Base-by-base conservation (phyloP, 2,113 vertebrate genomes). In the Tupaia tana region DNA sequence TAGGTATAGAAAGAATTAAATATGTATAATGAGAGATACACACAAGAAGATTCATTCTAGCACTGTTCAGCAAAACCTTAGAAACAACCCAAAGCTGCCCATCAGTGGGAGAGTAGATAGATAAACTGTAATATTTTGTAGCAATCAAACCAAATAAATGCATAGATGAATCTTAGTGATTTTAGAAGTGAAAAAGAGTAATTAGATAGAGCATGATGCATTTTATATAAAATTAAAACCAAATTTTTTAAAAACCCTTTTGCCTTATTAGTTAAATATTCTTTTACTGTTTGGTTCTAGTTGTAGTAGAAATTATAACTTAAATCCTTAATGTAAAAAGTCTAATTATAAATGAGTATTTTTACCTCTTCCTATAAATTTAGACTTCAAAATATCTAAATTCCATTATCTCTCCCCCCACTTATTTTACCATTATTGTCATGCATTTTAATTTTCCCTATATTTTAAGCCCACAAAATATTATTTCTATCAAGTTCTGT, bases 391-490 rank as follows among this genome's bases (percentile, higher is more conserved):
- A 73, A 64, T 6, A n/a, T 4, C 58, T 95, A 56, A 82, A 89
- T 84, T 70, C 11, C n/a, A 13, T 43, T 78, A 43, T 64, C 13
- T 78, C 34, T 18, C 31, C 58, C 29, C 34, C 20, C 54, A 31
- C 6, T 86, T 78, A n/a, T 71, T 71, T 89, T 92, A 78, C 34
- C 10, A 34, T 69, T 73, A n/a, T 82, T 92, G 56, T 31, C 73
- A 89, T 73, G 9, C 79, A 86, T 90, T 95, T 69, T 86, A 67
- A 61, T 86, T 74, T 20, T 89, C 15, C 83, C 54, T 70, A 7
- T 81, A 7, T 95, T 81, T 91, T 83, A 82, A 52, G 11, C 13
- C 22, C 14, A 63, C 0, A 27, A 73, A 71, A 77, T 7, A 64
- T 66, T 71, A 64, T 89, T 73, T 59, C 64, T 71, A 0, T 78